Evolutionary conservation across 2,888 invertebrate genomes (phyloP), one percentile per base, ranked within the genome.

Genomic region (Trisateles emortualis): DNA sequence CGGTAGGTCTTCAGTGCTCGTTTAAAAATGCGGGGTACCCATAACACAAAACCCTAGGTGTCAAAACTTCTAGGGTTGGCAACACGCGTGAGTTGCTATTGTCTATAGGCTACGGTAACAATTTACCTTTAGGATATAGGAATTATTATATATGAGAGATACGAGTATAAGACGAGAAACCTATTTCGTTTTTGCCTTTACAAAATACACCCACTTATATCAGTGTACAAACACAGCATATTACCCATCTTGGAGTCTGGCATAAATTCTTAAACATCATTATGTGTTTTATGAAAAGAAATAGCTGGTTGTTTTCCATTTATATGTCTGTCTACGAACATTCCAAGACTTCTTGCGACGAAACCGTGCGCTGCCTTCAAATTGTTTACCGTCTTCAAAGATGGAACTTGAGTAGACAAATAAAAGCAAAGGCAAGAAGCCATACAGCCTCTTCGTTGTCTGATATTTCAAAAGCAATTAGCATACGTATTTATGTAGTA

Each of bases 391-490:
- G 48, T 44, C 58, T 67, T 53, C 42, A 48, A 48, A 51, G 61
- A 48, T 41, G 39, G 48, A 53, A 52, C 35, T 52, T 50, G 43
- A 52, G 22, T 55, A 65, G 44, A 42, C 52, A 68, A 65, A 70
- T 61, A 68, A 55, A 59, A 56, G 45, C 26, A 47, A 47, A 55
- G 43, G 33, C 52, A 55, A 42, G 42, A 45, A 43, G 46, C 41
- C 16, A 48, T 11, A 42, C 50, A 58, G 63, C 68, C 60, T 63
- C 63, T 52, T 52, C 58, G 52, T 59, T 64, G 67, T 75, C 72
- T 74, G 72, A 68, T 72, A 75, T 75, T 76, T 72, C 68, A 64
- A 72, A 76, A 69, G 72, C 79, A 82, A 85, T 85, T 85, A 86
- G 76, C 84, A 79, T 80, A 80, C 53, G 64, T 51, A 64, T 52